These are phyloP conservation scores for Cephus pygmeus DNA, from an alignment of 2,888 invertebrate species.

Conservation along the genomic window DNA sequence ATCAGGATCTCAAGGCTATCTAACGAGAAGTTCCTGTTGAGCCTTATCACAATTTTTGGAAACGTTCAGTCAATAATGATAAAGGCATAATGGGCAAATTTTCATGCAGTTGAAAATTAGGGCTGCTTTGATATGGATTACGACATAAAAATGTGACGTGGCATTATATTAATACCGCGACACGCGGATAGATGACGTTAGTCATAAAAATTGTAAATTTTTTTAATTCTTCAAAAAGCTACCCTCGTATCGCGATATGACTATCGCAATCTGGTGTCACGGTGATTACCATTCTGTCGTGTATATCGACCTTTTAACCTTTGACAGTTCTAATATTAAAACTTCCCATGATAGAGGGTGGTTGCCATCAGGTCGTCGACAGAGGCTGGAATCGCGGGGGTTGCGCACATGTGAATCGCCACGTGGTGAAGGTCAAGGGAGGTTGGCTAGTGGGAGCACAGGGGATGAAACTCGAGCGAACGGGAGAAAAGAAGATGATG, in stretches of 20 bases:
- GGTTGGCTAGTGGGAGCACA: not conserved
- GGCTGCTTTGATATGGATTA: too few relatives aligned
- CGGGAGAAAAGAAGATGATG: constrained; percentile 18
- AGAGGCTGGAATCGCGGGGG: not conserved
- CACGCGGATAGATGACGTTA: not conserved
- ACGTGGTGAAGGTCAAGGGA: not conserved
- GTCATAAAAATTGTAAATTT: not conserved
- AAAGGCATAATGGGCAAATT: too few relatives aligned
- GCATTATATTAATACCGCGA: not conserved
- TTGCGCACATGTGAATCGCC: not conserved
- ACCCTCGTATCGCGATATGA: not conserved
- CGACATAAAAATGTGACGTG: too few relatives aligned
- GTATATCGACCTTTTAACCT: not conserved
- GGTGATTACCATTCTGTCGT: not conserved
- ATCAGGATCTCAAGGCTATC: too few relatives aligned
- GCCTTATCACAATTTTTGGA: not conserved
- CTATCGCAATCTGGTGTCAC: not conserved
- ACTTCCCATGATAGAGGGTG: not conserved
- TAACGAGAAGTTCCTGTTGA: not conserved
- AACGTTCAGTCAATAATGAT: not conserved
- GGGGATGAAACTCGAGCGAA: not conserved
- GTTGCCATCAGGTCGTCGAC: constrained; percentile 17
- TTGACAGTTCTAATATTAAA: not conserved
- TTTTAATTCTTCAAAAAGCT: not conserved
- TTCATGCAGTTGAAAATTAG: too few relatives aligned